Percentiles rank a stretch among this genome's conserved stretches.
phyloP scores from a whole-genome alignment of 2,888 invertebrate species.

The Ypsolopha scabrella region DNA sequence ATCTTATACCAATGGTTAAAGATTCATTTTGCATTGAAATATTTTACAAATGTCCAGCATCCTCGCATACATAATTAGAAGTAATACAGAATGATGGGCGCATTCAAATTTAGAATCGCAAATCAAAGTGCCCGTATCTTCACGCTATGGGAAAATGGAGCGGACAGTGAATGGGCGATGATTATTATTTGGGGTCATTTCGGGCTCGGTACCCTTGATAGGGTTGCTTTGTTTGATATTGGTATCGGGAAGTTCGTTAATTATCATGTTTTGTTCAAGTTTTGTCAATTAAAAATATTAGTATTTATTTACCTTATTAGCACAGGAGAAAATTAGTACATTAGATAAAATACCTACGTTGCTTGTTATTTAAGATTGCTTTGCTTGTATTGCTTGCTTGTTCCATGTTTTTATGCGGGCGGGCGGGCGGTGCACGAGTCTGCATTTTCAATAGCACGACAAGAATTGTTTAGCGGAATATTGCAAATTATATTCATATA shows the following conservation, averaged over 20 bases:
- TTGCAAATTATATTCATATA: too few relatives aligned
- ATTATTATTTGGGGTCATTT: conserved; percentile 66
- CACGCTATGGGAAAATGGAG: conserved; percentile 54
- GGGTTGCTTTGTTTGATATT: conserved; percentile 3
- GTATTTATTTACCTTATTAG: too few relatives aligned
- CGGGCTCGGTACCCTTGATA: conserved; percentile 31
- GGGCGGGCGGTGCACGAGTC: too few relatives aligned
- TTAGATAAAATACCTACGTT: too few relatives aligned
- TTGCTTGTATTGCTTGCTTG: too few relatives aligned
- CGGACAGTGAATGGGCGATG: conserved; percentile 48
- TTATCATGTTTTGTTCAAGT: conserved; percentile 14
- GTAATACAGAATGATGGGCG: conserved; percentile 44
- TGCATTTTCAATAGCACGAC: too few relatives aligned
- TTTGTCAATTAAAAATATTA: not conserved
- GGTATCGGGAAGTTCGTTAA: not conserved
- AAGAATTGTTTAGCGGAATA: too few relatives aligned
- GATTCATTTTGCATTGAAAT: too few relatives aligned
- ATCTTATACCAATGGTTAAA: not conserved
- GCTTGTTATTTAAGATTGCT: too few relatives aligned
- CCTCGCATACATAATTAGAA: conserved; percentile 50
- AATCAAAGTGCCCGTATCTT: conserved; percentile 67
- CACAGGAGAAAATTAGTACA: too few relatives aligned
- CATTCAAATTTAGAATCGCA: conserved; percentile 51
- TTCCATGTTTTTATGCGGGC: too few relatives aligned
- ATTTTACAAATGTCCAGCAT: conserved; percentile 22